A percentile compares a stretch with the other conserved stretches of the same genome.
Conservation (phyloP, 2,888 invertebrate genomes). For the Willowsia nigromaculata region DNA sequence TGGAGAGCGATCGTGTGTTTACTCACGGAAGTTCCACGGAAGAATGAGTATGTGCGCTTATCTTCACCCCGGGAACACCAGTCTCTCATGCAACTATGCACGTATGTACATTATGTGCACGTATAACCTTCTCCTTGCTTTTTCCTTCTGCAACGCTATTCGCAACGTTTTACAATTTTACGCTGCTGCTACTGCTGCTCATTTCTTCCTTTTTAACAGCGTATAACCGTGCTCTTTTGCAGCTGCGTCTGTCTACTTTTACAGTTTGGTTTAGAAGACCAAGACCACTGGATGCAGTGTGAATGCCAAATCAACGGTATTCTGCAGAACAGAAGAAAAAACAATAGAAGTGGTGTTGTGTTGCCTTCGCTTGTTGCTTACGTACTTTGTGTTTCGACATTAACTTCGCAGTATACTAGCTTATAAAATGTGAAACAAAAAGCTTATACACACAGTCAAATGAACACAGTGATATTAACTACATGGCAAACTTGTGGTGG, state of each 20-base stretch:
- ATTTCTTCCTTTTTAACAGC: background rate
- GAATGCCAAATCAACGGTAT: background rate
- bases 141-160: background rate
- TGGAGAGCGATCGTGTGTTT: slow-evolving; percentile 3
- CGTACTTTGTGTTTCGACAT: background rate
- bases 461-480: background rate
- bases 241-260: slow-evolving; percentile 15
- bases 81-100: background rate
- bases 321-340: background rate
- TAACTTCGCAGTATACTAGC: background rate
- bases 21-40: slow-evolving; percentile 59
- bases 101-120: background rate
- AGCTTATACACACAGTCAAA: background rate
- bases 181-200: slow-evolving; percentile 16
- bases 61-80: slow-evolving; percentile 54
- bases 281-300: slow-evolving; percentile 3
- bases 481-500: background rate
- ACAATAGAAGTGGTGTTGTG: background rate
- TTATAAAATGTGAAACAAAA: background rate
- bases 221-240: background rate
- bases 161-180: slow-evolving; percentile 10
- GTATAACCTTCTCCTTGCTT: slow-evolving; percentile 16
- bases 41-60: slow-evolving; percentile 36
- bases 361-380: slow-evolving; percentile 16
- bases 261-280: background rate